Evolutionary conservation across 2,888 invertebrate genomes (phyloP).

Genomic region (Dione vanillae): DNA sequence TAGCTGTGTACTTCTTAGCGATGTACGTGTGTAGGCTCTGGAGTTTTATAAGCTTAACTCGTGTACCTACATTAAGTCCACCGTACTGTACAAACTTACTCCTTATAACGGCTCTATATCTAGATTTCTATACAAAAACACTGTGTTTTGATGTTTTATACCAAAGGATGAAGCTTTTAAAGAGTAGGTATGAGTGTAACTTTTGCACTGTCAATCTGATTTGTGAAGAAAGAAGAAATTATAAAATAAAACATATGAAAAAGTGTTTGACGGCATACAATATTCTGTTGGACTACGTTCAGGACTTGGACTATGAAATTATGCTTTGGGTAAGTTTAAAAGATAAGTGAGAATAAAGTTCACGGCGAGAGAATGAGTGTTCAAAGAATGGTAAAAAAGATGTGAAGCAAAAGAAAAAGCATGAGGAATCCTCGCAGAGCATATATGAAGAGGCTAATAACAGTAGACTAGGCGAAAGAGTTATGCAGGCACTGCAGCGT

Average conservation of each 20-base stretch:
- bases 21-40: background rate
- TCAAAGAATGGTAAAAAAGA: too few species aligned
- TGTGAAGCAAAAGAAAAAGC: too few species aligned
- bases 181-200: background rate
- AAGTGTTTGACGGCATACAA: background rate
- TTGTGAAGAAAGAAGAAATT: background rate
- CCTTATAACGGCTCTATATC: background rate
- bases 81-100: background rate
- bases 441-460: too few species aligned
- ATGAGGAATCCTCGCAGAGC: too few species aligned
- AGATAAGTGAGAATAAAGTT: too few species aligned
- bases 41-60: background rate
- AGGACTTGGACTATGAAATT: slow-evolving; percentile 4
- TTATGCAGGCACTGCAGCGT: too few species aligned
- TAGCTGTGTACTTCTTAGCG: background rate
- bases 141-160: background rate
- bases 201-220: background rate
- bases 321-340: background rate
- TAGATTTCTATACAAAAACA: background rate
- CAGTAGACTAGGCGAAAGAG: too few species aligned
- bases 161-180: background rate
- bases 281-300: background rate
- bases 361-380: too few species aligned
- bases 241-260: background rate
- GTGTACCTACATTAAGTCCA: background rate